Evolutionary conservation across 2,113 vertebrate genomes (phyloP).

Genomic region (Himantopus leucocephalus): DNA sequence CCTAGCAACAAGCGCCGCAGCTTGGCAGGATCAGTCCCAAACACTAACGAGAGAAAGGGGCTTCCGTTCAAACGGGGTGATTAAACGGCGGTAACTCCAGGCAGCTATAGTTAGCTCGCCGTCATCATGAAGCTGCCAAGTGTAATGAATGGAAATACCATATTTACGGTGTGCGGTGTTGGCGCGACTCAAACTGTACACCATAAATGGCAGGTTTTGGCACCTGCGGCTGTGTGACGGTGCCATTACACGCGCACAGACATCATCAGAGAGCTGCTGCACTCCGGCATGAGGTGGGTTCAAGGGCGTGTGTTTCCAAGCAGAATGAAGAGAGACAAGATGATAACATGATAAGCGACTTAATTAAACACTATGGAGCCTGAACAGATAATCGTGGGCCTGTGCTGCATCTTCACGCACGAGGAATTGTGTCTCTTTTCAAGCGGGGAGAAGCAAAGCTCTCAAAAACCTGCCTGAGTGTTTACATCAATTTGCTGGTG

Average conservation of each 20-base stretch:
- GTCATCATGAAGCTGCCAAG: accelerated
- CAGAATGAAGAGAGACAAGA: background rate
- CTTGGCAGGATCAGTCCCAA: background rate
- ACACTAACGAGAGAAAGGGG: background rate
- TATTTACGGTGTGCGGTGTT: accelerated
- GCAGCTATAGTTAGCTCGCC: background rate
- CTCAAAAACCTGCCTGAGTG: background rate
- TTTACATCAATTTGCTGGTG: background rate
- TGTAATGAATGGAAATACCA: background rate
- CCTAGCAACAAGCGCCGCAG: background rate
- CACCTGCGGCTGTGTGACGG: background rate
- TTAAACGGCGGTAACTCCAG: background rate
- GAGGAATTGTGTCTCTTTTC: background rate
- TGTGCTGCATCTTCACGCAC: background rate
- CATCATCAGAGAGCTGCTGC: background rate
- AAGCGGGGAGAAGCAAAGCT: background rate
- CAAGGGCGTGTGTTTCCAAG: background rate
- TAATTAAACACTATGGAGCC: background rate
- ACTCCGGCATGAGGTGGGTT: accelerated
- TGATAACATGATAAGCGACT: background rate
- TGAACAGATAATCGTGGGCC: background rate
- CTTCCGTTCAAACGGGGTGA: background rate
- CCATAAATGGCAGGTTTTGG: background rate
- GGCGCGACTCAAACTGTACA: accelerated
- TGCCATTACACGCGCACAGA: background rate